phyloP scores from a whole-genome alignment of 2,797 vertebrate genomes.

The Triplophysa yarkandensis region DNA sequence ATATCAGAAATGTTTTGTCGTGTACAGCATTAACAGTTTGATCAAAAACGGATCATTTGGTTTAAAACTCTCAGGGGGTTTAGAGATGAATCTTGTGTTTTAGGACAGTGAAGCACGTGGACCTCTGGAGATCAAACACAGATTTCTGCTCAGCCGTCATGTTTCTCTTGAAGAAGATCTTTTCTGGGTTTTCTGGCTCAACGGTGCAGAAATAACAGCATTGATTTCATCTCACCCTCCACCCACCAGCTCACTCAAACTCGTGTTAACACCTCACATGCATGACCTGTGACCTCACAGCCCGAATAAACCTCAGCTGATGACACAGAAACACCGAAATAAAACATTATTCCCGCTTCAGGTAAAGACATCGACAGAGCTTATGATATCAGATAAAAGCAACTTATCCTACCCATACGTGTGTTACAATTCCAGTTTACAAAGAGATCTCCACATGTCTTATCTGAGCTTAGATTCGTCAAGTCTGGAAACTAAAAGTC shows the following conservation, averaged over 20 bases:
- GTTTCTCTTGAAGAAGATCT: not conserved
- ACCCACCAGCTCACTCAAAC: slow-evolving; percentile 14
- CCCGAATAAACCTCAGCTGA: slow-evolving; percentile 35
- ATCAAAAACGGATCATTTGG: too few relatives aligned
- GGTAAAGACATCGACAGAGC: too few relatives aligned
- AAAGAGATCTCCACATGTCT: too few relatives aligned
- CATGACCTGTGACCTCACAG: slow-evolving; percentile 51
- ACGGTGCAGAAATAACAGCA: slow-evolving; percentile 34
- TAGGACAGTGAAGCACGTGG: not conserved
- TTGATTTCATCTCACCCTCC: slow-evolving; percentile 9
- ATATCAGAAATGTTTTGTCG: too few relatives aligned
- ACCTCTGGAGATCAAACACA: not conserved
- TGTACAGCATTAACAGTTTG: too few relatives aligned
- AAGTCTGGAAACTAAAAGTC: too few relatives aligned
- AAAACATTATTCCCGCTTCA: not conserved
- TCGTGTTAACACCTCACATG: slow-evolving; percentile 51
- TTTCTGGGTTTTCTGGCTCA: slow-evolving; percentile 7
- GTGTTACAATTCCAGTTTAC: too few relatives aligned
- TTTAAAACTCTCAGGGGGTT: too few relatives aligned
- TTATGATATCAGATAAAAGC: too few relatives aligned
- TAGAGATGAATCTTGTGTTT: not conserved
- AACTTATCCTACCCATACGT: too few relatives aligned
- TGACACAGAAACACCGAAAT: slow-evolving; percentile 14
- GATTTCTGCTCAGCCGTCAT: not conserved
- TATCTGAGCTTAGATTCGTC: too few relatives aligned